Evolutionary conservation across 2,113 vertebrate species (phyloP), one percentile per base, ranked within the genome.

Genomic region (Larimichthys polyactis): DNA sequence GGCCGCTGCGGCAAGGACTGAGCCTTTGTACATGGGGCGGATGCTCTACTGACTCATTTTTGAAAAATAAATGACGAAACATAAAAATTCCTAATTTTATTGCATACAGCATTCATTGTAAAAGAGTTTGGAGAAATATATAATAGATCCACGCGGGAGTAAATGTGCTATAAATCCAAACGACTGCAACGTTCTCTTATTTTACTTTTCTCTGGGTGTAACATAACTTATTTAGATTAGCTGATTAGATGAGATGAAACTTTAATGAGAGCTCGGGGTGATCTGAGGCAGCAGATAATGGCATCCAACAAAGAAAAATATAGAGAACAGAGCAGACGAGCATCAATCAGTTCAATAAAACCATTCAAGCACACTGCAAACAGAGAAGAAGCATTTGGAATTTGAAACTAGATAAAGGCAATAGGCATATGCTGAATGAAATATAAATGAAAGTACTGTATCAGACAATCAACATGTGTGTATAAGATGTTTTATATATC

Each of bases 191-290:
- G 15, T 75, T 27, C 19, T 48, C 24, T 71, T 65, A 29, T n/a
- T 63, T 5, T 22, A 16, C 49, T 73, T 79, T 65, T 36, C 59
- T 52, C 14, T 68, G 43, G 46, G 59, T 60, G n/a, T 48, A 16
- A 52, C 20, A 55, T 71, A 24, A 63, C 3, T 69, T 62, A 77
- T 81, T 78, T 81, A 59, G 49, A 83, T 52, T 55, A 49, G 52
- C 27, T 58, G 71, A 79, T 75, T 62, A 49, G 62, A 55, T 75
- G 2, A 80, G 62, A 72, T 80, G 40, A 58, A 75, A 67, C 58
- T 79, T 75, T 75, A 71, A 75, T 62, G 51, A 62, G 58, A 2
- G 15, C 44, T 40, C 43, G 22, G n/a, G 58, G 43, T 24, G 32
- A 51, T 46, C 40, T 32, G 29, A 58, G 59, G 66, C 29, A 36